A percentile compares a stretch with the other conserved stretches of the same genome.
Conservation (phyloP, 1,140 invertebrate species). For the Trichomalopsis sarcophagae region DNA sequence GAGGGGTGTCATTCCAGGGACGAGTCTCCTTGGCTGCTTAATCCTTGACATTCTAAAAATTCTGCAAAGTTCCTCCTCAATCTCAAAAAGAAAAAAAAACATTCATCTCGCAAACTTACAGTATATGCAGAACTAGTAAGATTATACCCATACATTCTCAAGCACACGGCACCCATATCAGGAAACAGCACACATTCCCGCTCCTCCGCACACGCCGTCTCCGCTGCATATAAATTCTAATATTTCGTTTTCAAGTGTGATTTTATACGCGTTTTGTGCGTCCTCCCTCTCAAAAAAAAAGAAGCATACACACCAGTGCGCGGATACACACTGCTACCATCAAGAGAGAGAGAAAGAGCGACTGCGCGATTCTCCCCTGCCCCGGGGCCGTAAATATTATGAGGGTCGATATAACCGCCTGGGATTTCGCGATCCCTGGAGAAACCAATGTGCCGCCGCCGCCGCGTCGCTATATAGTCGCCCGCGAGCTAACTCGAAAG, state of each 20-base stretch:
- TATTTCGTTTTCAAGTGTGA: slow-evolving; percentile 69
- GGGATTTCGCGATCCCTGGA: slow-evolving; percentile 67
- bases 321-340: background rate
- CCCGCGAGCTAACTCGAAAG: background rate
- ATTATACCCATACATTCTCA: no score
- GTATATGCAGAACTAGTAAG: no score
- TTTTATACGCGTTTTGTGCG: slow-evolving; percentile 69
- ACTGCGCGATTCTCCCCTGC: slow-evolving; percentile 33
- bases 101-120: no score
- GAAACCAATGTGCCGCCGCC: slow-evolving; percentile 39
- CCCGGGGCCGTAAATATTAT: slow-evolving; percentile 70
- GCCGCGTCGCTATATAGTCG: background rate
- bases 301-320: background rate
- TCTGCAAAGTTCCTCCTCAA: no score
- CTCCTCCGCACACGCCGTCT: slow-evolving; percentile 47
- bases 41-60: no score
- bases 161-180: background rate
- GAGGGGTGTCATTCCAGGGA: no score
- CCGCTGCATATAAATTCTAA: slow-evolving; percentile 66
- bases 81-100: no score
- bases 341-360: slow-evolving; percentile 14
- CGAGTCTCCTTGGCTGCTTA: no score
- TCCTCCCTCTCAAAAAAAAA: slow-evolving; percentile 58
- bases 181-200: background rate
- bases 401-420: slow-evolving; percentile 71